Evolutionary conservation across 2,797 vertebrate genomes (phyloP).

Genomic region (Simalia tracyae): DNA sequence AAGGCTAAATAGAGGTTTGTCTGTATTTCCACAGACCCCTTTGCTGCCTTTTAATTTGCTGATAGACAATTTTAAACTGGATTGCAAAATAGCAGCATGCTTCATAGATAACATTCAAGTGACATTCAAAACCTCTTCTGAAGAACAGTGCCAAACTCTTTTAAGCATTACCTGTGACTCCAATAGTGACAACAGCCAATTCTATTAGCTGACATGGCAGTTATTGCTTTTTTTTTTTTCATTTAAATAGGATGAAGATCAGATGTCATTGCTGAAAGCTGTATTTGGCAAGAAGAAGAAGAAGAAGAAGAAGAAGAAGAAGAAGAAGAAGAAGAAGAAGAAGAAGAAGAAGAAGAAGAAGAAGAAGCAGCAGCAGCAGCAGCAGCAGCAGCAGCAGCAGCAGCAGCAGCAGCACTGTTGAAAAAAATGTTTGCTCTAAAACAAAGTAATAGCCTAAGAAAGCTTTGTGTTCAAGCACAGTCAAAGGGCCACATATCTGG

Average conservation of each 20-base stretch:
- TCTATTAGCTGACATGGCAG: constrained; percentile 1
- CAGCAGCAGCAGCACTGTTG: not conserved
- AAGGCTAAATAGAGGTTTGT: constrained; percentile 20
- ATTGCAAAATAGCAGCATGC: constrained; percentile 19
- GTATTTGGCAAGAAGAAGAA: not conserved
- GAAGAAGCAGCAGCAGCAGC: no score
- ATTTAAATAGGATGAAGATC: constrained; percentile 23
- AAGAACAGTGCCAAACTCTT: constrained; percentile 20
- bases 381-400: no score
- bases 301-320: no score
- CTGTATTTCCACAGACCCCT: not conserved
- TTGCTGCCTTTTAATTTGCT: constrained; percentile 3
- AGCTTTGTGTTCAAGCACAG: not conserved
- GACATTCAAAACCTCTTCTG: constrained; percentile 16
- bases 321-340: no score
- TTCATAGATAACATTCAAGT: not conserved
- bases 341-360: no score
- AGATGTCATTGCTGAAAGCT: not conserved
- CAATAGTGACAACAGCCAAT: constrained; percentile 10
- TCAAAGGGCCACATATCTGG: not conserved
- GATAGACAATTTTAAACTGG: constrained; percentile 22
- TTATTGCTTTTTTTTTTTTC: constrained; percentile 13
- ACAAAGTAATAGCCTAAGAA: not conserved
- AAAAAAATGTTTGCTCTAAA: not conserved
- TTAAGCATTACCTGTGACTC: not conserved